A percentile compares a stretch with the other conserved stretches of the same genome.
Conservation (phyloP, 2,888 invertebrate species). For the Asteroscopus sphinx region DNA sequence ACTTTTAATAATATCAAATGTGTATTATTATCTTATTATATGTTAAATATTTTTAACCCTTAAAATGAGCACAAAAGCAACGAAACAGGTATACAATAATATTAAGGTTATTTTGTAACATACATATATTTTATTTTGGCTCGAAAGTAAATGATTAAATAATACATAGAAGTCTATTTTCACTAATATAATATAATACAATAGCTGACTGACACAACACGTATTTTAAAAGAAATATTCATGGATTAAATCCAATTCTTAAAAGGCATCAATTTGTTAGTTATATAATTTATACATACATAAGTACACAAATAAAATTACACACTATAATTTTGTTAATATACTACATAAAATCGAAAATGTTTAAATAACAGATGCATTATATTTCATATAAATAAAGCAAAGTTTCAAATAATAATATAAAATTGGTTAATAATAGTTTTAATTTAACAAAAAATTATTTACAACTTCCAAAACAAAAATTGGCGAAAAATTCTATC, state of each 20-base stretch:
- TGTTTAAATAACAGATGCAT: slow-evolving; percentile 28
- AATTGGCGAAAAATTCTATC: slow-evolving; percentile 18
- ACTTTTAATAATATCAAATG: slow-evolving; percentile 24
- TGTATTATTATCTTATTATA: slow-evolving; percentile 15
- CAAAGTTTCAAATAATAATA: slow-evolving; percentile 13
- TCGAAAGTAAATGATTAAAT: slow-evolving; percentile 18
- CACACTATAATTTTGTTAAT: slow-evolving; percentile 38
- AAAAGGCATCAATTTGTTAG: slow-evolving; percentile 47
- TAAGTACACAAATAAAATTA: slow-evolving; percentile 43
- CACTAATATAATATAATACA: slow-evolving; percentile 22
- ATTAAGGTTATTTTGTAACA: slow-evolving; percentile 34
- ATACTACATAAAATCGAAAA: slow-evolving; percentile 33
- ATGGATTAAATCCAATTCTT: slow-evolving; percentile 49
- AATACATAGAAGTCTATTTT: slow-evolving; percentile 20
- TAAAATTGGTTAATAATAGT: slow-evolving; percentile 7
- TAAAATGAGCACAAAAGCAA: slow-evolving; percentile 31
- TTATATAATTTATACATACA: slow-evolving; percentile 35
- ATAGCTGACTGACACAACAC: slow-evolving; percentile 36
- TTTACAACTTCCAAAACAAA: slow-evolving; percentile 13
- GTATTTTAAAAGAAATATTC: slow-evolving; percentile 29
- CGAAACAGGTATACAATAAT: slow-evolving; percentile 25
- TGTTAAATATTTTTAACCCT: slow-evolving; percentile 16
- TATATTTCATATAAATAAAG: slow-evolving; percentile 7
- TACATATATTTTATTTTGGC: slow-evolving; percentile 26
- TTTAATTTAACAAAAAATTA: slow-evolving; percentile 20